Base-by-base conservation (phyloP, 2,888 invertebrate genomes). In the Xanthia icteritia region DNA sequence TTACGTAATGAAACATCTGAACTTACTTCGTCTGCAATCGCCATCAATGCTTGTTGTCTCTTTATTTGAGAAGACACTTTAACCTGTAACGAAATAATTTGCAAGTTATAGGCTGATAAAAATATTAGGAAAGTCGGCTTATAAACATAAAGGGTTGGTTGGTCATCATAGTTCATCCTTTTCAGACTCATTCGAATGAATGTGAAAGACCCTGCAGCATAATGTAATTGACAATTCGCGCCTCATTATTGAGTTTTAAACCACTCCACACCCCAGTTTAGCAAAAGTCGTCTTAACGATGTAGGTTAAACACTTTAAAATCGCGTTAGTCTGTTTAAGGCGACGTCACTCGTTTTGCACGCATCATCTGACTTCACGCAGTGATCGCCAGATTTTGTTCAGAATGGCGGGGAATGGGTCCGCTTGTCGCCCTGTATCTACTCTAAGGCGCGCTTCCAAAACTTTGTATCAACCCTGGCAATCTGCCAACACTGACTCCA, bases 381-480 rank as follows among this genome's bases (percentile, higher is more conserved):
- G 56, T 58, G 51, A 58, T 77, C 58, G 73, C 48, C 67, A 78
- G 80, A 86, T 81, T 87, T 82, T 76, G 65, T 79, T 81, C 81
- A 71, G 67, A 80, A 76, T 51, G 51, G 61, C 54, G 36, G 73
- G 75, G 86, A 84, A 82, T 78, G 76, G 71, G 36, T 54, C 76
- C 67, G 76, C 74, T 79, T 77, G 83, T 83, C 84, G 67, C 79
- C 70, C 71, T 74, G 65, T 79, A 77, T 83, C 81, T 76, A 64
- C 76, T 70, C 70, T 15, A 77, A 79, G 77, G 60, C 83, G 81
- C 74, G 80, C 83, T 87, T 83, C 86, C 86, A 83, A 84, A 83
- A 82, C 79, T 85, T 86, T 85, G 84, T 84, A 86, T 86, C 85
- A 70, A 73, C 68, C 61, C 80, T 88, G 90, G 90, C 88, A 84